phyloP scores from a whole-genome alignment of 2,888 invertebrate species.

The Sminthurinus aureus region DNA sequence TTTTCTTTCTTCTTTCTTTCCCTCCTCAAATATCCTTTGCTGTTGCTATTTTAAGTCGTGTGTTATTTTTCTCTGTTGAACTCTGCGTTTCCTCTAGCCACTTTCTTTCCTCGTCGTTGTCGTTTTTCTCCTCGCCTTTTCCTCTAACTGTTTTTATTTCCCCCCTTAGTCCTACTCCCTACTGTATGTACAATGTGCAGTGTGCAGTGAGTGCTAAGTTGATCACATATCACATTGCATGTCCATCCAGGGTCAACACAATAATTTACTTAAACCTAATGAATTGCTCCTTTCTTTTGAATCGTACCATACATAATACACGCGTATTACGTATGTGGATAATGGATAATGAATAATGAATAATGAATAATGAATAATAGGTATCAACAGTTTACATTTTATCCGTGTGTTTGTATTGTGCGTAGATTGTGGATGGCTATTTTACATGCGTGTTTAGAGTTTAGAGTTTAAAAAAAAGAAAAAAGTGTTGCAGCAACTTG shows the following conservation, averaged over 20 bases:
- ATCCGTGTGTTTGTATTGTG: no score
- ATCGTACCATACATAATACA: not conserved
- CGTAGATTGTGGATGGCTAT: no score
- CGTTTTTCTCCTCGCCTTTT: not conserved
- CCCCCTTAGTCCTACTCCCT: no score
- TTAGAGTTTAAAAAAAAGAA: no score
- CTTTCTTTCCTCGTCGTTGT: not conserved
- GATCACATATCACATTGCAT: not conserved
- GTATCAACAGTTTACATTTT: not conserved
- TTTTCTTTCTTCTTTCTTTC: not conserved
- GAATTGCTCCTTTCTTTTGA: not conserved
- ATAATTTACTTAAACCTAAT: not conserved
- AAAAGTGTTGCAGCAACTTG: not conserved
- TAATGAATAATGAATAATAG: no score
- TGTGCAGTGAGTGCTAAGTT: not conserved
- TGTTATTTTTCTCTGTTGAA: no score
- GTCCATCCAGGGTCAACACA: not conserved
- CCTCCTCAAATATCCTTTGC: no score
- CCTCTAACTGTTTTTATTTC: not conserved
- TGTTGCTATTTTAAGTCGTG: no score
- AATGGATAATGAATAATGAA: no score
- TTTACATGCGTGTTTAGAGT: not conserved
- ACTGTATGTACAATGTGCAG: no score
- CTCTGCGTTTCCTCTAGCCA: no score
- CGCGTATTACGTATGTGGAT: not conserved